These are phyloP conservation scores for Seira musarum DNA, from an alignment of 2,888 invertebrate species.

Conservation along the genomic window DNA sequence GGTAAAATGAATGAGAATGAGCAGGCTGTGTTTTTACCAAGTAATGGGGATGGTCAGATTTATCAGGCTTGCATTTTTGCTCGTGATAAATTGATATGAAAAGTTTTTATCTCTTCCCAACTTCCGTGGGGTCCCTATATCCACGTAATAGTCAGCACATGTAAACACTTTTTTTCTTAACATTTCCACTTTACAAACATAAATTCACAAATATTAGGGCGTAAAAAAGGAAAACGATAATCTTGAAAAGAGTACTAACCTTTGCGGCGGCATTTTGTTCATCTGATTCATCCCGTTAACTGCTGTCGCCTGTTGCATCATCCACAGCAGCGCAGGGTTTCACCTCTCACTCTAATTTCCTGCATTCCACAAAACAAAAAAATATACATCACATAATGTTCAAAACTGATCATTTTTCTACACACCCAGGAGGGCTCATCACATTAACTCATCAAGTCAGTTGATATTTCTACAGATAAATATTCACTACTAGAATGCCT, in stretches of 20 bases:
- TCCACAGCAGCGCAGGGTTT: conserved; percentile 65
- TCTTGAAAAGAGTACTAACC: conserved; percentile 60
- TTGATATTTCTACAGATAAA: background rate
- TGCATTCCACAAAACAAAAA: conserved; percentile 53
- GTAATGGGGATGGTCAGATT: too few relatives aligned
- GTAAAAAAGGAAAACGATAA: background rate
- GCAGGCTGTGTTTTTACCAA: too few relatives aligned
- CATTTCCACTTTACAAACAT: background rate
- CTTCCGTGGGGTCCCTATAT: background rate
- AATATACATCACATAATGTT: conserved; percentile 15
- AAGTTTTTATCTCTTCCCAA: background rate
- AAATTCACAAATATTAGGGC: background rate
- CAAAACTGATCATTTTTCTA: background rate
- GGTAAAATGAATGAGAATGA: too few relatives aligned
- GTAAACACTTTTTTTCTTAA: background rate
- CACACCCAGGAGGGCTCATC: too few relatives aligned
- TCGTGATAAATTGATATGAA: too few relatives aligned
- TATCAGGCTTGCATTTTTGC: too few relatives aligned
- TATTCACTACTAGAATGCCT: too few relatives aligned
- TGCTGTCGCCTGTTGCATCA: conserved; percentile 69
- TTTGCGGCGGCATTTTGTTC: conserved; percentile 70
- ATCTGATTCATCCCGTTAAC: conserved; percentile 69
- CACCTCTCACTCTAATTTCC: conserved; percentile 67
- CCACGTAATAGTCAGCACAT: background rate
- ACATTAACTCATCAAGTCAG: background rate